phyloP scores from a whole-genome alignment of 2,888 invertebrate species.

The Apamea epomidion region DNA sequence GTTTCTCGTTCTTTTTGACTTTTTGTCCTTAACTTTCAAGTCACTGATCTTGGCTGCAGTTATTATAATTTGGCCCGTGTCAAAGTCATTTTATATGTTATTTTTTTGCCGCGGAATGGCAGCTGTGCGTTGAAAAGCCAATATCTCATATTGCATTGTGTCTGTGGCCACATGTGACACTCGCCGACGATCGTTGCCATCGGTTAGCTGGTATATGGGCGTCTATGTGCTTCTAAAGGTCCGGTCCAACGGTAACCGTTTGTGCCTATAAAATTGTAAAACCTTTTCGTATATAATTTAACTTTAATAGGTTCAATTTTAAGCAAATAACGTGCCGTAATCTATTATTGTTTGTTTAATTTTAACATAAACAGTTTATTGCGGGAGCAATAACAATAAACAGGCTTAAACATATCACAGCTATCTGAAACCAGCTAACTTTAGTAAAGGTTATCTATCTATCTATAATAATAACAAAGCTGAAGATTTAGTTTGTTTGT shows the following conservation, averaged over 20 bases:
- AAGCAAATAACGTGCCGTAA: neutral
- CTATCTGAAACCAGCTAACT: neutral
- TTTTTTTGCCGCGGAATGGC: constrained; percentile 73
- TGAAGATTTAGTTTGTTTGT: no score
- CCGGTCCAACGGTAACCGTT: constrained; percentile 1
- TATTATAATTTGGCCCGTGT: constrained; percentile 78
- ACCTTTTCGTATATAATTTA: no score
- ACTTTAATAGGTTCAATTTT: neutral
- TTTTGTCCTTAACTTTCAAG: constrained; percentile 2
- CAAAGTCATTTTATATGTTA: constrained; percentile 67
- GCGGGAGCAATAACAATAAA: neutral
- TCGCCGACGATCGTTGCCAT: constrained; percentile 50
- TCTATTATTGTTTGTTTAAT: neutral
- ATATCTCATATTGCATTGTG: constrained; percentile 77
- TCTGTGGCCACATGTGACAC: constrained; percentile 77
- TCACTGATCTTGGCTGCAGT: constrained; percentile 30
- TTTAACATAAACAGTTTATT: neutral
- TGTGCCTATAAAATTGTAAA: neutral
- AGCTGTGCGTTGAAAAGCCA: constrained; percentile 77
- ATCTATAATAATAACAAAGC: no score
- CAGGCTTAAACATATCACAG: neutral
- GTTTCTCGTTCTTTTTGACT: neutral
- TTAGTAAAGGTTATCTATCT: neutral
- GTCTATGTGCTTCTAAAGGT: constrained; percentile 25
- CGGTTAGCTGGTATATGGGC: constrained; percentile 47